Base-by-base conservation (phyloP, 2,797 vertebrate genomes). In the Heteromormyrus szaboi region DNA sequence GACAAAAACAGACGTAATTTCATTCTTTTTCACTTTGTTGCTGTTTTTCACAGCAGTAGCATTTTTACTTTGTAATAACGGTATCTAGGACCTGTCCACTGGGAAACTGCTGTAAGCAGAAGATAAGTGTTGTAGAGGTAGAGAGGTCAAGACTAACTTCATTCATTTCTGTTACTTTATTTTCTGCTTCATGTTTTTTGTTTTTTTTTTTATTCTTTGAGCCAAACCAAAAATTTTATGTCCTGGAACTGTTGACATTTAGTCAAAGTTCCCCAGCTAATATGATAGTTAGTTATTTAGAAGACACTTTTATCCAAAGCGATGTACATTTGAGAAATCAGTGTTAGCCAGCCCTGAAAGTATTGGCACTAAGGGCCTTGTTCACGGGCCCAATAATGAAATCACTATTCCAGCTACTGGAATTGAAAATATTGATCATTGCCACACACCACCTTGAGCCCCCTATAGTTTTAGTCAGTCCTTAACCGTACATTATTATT, bases 31-130 rank as follows among this genome's bases (percentile, higher is more conserved):
- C 22, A 25, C 83, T 85, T 51, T 85, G 83, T 85, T 25, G 83
- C 48, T 14, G 48, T 51, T 85, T 84, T 53, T 33, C 46, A 29
- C 48, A 25, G 48, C 9, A 85, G 83, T 50, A 29, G 4, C 25
- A 29, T 51, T 85, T 85, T 85, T 53, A 25, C 83, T 51, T 85
- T 50, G n/a, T 51, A 85, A 33, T 85, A 53, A 29, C n/a, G 7
- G 41, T 81, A 85, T 85, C 83, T 85, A 50, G 76, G 76, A 44
- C 76, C 76, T 81, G 76, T 81, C 76, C 76, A 81, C 37, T 81
- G 76, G 76, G 76, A 81, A 81, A 22, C 76, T 81, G 76, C 76
- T 46, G 41, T 46, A 81, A 81, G 76, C 2, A 44, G 76, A 81
- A 81, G 76, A 81, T 81, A 81, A 81, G 76, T 81, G 76, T 81